These are phyloP conservation scores for Tringa solitaria DNA, from an alignment of 2,113 vertebrate genomes.

Conservation along the genomic window DNA sequence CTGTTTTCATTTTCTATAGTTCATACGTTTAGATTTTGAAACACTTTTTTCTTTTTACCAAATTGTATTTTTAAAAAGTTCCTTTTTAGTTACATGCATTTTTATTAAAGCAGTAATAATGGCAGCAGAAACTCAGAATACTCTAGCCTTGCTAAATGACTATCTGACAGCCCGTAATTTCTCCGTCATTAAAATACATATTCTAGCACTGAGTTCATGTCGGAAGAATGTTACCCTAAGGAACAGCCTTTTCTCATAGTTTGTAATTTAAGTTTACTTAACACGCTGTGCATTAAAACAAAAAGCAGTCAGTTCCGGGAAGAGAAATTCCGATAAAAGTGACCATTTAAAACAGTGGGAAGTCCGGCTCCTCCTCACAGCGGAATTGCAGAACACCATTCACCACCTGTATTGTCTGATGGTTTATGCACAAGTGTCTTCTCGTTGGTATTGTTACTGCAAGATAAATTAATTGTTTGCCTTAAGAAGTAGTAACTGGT, in stretches of 20 bases:
- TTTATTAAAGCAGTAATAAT: neutral
- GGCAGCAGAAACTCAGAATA: conserved; percentile 19
- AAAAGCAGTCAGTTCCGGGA: neutral
- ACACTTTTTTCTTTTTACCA: neutral
- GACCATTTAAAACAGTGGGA: neutral
- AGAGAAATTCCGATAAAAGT: neutral
- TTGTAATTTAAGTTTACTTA: conserved; percentile 10
- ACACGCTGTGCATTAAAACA: neutral
- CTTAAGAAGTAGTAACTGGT: neutral
- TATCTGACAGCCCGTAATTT: conserved; percentile 56
- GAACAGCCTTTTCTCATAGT: neutral
- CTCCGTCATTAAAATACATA: conserved; percentile 58
- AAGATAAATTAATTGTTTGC: neutral
- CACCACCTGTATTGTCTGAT: neutral
- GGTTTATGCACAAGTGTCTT: neutral
- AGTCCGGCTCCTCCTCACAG: neutral
- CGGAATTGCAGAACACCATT: neutral
- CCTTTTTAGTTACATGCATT: neutral
- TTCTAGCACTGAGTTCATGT: conserved; percentile 25
- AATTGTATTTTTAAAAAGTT: neutral
- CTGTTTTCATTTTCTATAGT: neutral
- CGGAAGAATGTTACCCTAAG: conserved; percentile 14
- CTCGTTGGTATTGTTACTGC: neutral
- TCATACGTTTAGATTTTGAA: neutral
- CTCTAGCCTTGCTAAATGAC: conserved; percentile 30